Evolutionary conservation across 2,888 invertebrate genomes (phyloP), one percentile per base, ranked within the genome.

Genomic region (Melanotus villosus): DNA sequence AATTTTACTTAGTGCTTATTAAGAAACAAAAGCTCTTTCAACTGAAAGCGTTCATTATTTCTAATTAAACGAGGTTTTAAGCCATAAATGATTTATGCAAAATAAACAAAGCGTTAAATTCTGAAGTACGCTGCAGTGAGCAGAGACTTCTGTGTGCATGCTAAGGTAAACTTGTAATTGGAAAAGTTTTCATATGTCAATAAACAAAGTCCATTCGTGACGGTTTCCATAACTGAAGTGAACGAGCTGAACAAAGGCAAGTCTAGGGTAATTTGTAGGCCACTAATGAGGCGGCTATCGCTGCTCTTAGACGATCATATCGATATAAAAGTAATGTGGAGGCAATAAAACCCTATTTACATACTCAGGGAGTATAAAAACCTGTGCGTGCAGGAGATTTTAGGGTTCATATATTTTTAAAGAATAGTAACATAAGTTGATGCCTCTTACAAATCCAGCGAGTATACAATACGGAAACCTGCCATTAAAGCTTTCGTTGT

Each of bases 131-230:
- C 66, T 57, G 47, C 52, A 63, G 57, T 59, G 58, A 63, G 57
- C 63, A 58, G 32, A 36, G 45, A 66, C 26, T 67, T 60, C 18
- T 41, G 41, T 66, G 59, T 71, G 73, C 73, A 68, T 73, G 73
- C 65, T 62, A 71, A 65, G 57, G 68, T 71, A 70, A 74, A 77
- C 70, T 74, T 75, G 77, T 78, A 79, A 80, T 79, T 80, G 79
- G 78, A 79, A 80, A 80, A 79, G 75, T 79, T 79, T 79, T 78
- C 78, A 76, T 78, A 77, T 80, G 79, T 80, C 80, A 80, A 80
- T 80, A 79, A 78, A 77, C 72, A 73, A 58, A 74, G 66, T 50
- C 69, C 70, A 74, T 76, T 77, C 77, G 77, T 77, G 77, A 76
- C 77, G 75, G 74, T 68, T 73, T 75, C 76, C 75, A 77, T 76